Base-by-base conservation (phyloP, 2,113 vertebrate genomes). In the Oplegnathus fasciatus region DNA sequence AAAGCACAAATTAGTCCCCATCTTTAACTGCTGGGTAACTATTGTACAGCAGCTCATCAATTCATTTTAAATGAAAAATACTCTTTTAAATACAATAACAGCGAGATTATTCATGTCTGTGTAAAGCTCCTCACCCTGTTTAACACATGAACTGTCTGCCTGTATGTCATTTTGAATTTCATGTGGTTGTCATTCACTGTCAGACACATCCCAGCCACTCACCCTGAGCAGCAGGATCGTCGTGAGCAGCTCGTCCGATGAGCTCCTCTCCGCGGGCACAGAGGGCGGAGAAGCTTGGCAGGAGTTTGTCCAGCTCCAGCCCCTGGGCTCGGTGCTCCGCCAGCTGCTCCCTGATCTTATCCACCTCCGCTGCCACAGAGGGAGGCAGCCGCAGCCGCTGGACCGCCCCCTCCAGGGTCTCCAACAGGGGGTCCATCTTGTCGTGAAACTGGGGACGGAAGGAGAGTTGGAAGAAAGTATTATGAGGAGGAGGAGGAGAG, bases 281-380 rank as follows among this genome's bases (percentile, higher is more conserved):
- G 42, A 99, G 96, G 1, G 97, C 97, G 22, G 97, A 97, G 34
- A 99, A 99, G 83, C 98, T 98, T 0, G 98, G 98, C 91, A 99
- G 96, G 90, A 99, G 97, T 78, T 99, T 99, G 93, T 99, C 98
- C 90, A 99, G 96, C 94, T 99, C 98, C 95, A 99, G 89, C 0
- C 96, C 95, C 52, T 97, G 94, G 3, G 94, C 95, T 17, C 98
- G 97, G 86, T 99, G 99, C 66, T 99, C 98, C 0, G 95, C 94
- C 93, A 99, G 96, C 94, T 99, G 98, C 91, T 99, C 98, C 40
- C 98, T 94, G 95, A 99, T 99, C 95, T 99, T 99, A 0, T 99
- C 98, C 8, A 99, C 98, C 95, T 99, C 98, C 0, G 98, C 98
- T 0, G 98, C 98, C 87, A 99, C 98, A 0, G 96, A 95, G 0